These are phyloP conservation scores for Melanotaenia duboulayi DNA, from an alignment of 2,113 vertebrate species.

Conservation along the genomic window DNA sequence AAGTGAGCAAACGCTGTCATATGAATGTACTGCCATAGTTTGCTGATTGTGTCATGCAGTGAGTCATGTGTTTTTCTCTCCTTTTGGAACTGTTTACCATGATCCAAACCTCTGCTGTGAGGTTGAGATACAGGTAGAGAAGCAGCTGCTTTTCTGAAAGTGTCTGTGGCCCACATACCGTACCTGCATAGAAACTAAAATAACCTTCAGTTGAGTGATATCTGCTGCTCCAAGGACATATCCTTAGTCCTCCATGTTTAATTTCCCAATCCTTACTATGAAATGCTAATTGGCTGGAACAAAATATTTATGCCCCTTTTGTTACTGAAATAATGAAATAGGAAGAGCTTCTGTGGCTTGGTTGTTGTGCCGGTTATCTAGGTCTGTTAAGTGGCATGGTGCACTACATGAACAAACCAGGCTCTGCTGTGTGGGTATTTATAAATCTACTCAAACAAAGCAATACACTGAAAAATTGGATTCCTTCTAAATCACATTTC, in stretches of 20 bases:
- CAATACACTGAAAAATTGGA: constrained; percentile 59
- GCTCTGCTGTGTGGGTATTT: constrained; percentile 18
- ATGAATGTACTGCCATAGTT: constrained; percentile 58
- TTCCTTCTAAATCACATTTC: constrained; percentile 61
- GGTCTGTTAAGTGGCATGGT: neutral
- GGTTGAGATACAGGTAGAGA: constrained; percentile 28
- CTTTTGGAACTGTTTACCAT: constrained; percentile 8
- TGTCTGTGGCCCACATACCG: neutral
- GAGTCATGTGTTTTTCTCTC: constrained; percentile 57
- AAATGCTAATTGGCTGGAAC: neutral
- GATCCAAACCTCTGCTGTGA: constrained; percentile 5
- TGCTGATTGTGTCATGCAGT: constrained; percentile 46
- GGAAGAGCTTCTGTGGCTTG: neutral
- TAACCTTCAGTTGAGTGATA: neutral
- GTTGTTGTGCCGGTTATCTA: constrained; percentile 7
- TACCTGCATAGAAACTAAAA: constrained; percentile 4
- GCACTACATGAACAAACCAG: neutral
- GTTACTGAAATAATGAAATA: constrained; percentile 15
- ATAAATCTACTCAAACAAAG: constrained; percentile 38
- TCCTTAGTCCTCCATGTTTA: neutral
- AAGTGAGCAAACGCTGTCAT: constrained; percentile 36
- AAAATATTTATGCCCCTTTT: constrained; percentile 15
- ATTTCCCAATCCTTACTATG: neutral
- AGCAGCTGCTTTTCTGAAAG: neutral
- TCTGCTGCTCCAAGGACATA: constrained; percentile 1